Conservation (phyloP, 2,113 vertebrate species). For the Donacobius atricapilla region DNA sequence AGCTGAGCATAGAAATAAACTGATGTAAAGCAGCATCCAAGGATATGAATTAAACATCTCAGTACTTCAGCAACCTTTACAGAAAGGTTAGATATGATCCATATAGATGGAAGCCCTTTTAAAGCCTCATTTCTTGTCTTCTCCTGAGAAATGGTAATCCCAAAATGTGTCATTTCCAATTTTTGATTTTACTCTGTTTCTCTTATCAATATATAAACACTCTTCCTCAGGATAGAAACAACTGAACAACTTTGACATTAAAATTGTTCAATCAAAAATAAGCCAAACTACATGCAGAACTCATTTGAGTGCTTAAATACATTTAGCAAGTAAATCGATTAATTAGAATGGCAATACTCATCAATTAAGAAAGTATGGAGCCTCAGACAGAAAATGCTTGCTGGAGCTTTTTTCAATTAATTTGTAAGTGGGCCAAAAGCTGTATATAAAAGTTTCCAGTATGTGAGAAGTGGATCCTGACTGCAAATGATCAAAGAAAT, state of each 20-base stretch:
- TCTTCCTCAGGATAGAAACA: neutral
- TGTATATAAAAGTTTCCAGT: neutral
- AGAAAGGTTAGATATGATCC: neutral
- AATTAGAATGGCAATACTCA: neutral
- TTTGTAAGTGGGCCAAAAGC: neutral
- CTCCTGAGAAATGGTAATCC: neutral
- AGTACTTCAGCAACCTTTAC: neutral
- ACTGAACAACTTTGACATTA: neutral
- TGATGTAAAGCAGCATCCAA: neutral
- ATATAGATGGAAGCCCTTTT: neutral
- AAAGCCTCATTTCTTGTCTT: neutral
- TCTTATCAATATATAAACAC: neutral
- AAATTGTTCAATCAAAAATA: neutral
- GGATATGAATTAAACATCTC: neutral
- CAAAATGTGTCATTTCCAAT: neutral
- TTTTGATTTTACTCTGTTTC: neutral
- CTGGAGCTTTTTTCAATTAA: neutral
- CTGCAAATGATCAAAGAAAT: neutral
- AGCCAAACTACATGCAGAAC: neutral
- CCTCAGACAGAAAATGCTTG: neutral
- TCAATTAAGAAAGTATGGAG: neutral
- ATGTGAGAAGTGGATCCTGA: neutral
- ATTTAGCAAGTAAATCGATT: neutral
- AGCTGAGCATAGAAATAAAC: neutral
- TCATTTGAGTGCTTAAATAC: neutral